Percentiles rank a stretch among this genome's conserved stretches.
phyloP scores from a whole-genome alignment of 2,113 vertebrate species.

The Anser cygnoides region DNA sequence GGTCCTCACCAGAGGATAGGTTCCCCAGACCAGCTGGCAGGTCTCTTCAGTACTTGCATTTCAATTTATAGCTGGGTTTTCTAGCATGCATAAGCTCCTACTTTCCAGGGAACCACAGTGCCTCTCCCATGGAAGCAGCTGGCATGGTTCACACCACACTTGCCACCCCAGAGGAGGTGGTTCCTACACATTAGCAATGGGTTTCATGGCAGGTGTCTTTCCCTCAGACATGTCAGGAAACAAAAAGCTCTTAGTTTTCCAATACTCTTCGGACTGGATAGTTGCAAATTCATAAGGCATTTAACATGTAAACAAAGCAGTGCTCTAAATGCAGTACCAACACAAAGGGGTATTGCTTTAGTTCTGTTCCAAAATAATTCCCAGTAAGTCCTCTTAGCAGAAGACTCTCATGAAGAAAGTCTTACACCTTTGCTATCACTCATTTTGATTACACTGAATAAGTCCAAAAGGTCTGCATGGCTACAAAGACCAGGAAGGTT shows the following conservation, averaged over 20 bases:
- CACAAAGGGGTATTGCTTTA: background rate
- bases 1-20: background rate
- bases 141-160: background rate
- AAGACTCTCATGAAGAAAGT: background rate
- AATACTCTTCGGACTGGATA: background rate
- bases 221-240: background rate
- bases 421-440: background rate
- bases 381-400: background rate
- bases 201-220: background rate
- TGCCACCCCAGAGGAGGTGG: background rate
- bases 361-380: background rate
- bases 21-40: background rate
- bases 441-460: background rate
- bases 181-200: background rate
- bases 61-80: background rate
- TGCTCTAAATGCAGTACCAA: background rate
- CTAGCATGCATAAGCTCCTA: accelerated
- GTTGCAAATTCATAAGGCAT: background rate
- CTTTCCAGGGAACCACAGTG: accelerated
- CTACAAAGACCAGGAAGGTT: background rate
- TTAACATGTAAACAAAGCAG: background rate
- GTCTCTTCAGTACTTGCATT: background rate
- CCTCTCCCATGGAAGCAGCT: background rate
- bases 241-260: background rate
- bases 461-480: background rate